Conservation (phyloP, 2,797 vertebrate genomes). For the Mustela erminea region DNA sequence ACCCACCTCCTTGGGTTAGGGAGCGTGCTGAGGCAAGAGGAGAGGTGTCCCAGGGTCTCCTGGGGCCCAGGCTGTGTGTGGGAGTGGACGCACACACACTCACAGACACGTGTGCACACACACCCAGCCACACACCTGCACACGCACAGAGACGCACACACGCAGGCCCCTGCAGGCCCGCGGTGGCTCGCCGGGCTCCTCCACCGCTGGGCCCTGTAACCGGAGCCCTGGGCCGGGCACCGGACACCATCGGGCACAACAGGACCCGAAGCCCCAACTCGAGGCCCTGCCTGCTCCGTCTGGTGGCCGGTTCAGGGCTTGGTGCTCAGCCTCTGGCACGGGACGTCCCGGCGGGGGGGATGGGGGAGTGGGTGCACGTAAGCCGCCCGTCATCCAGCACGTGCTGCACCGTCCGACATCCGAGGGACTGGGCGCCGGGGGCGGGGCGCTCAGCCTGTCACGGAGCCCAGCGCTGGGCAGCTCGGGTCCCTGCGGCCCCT, state of each 20-base stretch:
- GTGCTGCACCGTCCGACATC: rapidly evolving
- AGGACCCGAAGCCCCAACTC: background rate
- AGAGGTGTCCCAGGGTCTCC: background rate
- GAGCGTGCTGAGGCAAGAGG: rapidly evolving
- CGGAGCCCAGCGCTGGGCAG: too few relatives aligned
- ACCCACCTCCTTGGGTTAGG: rapidly evolving
- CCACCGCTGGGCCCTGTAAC: background rate
- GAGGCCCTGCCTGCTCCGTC: rapidly evolving
- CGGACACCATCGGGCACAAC: background rate
- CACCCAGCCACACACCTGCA: background rate
- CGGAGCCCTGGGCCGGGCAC: background rate
- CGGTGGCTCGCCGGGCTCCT: rapidly evolving
- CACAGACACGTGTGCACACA: rapidly evolving
- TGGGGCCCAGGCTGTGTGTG: background rate
- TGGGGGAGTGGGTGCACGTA: too few relatives aligned
- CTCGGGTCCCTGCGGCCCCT: rapidly evolving
- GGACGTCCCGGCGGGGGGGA: too few relatives aligned
- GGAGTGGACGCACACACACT: background rate
- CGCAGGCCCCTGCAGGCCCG: background rate
- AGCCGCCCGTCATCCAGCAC: rapidly evolving
- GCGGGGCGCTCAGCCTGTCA: background rate
- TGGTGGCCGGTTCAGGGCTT: rapidly evolving
- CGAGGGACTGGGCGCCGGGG: background rate
- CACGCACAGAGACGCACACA: background rate
- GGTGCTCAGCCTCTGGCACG: rapidly evolving